Conservation (phyloP, 2,888 invertebrate species). For the Spialia ferax region DNA sequence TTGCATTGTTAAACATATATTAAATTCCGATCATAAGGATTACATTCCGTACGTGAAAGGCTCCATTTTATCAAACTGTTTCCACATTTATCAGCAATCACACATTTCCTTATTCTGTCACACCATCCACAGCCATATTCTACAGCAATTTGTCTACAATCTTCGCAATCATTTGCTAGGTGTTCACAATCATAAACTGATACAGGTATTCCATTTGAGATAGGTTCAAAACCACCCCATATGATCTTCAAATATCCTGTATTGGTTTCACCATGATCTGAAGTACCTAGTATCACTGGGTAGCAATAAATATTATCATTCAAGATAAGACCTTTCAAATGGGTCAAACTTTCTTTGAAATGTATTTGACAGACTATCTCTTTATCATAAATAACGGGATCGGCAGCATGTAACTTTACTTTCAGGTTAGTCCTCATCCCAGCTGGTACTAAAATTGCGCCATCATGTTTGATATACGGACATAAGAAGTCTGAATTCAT, state of each 20-base stretch:
- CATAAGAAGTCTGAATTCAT: constrained; percentile 45
- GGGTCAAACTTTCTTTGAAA: constrained; percentile 47
- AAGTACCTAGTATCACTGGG: constrained; percentile 48
- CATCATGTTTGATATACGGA: constrained; percentile 54
- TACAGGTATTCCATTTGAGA: constrained; percentile 55
- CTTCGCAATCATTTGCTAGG: constrained; percentile 45
- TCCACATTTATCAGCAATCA: constrained; percentile 47
- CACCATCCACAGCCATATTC: constrained; percentile 50
- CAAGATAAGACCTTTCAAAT: constrained; percentile 55
- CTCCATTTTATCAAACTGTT: constrained; percentile 50
- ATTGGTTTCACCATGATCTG: constrained; percentile 42
- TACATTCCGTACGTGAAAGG: constrained; percentile 48
- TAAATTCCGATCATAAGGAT: constrained; percentile 47
- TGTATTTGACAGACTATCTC: constrained; percentile 57
- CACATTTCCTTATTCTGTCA: constrained; percentile 42
- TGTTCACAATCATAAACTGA: constrained; percentile 54
- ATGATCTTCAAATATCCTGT: constrained; percentile 50
- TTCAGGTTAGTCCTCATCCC: constrained; percentile 52
- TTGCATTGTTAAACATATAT: constrained; percentile 42
- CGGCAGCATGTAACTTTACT: constrained; percentile 54
- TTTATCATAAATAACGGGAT: constrained; percentile 55
- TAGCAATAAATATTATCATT: constrained; percentile 55
- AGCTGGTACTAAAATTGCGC: constrained; percentile 53
- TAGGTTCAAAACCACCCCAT: constrained; percentile 55
- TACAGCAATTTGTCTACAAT: constrained; percentile 42